Evolutionary conservation across 2,797 vertebrate genomes (phyloP).

Genomic region (Melanotaenia nigrans): DNA sequence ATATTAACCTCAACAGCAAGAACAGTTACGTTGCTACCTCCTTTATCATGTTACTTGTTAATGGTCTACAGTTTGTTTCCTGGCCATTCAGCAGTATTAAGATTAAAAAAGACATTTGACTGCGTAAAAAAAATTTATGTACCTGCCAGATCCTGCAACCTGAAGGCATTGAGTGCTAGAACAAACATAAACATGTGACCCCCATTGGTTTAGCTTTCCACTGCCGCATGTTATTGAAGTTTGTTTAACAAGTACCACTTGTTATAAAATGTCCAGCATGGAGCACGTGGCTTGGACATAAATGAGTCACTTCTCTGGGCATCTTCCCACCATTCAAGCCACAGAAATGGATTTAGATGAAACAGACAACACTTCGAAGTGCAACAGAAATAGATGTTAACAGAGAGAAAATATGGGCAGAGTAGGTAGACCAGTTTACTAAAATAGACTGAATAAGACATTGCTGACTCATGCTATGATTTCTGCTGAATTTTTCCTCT

Average conservation of each 20-base stretch:
- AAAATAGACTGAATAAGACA: conserved; percentile 57
- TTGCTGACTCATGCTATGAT: conserved; percentile 37
- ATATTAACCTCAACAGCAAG: not conserved
- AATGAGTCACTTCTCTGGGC: conserved; percentile 8
- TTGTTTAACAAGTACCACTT: not conserved
- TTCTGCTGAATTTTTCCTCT: conserved; percentile 8
- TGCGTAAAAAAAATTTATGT: too few species aligned
- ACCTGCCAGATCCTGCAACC: too few species aligned
- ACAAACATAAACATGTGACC: not conserved
- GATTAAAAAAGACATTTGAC: too few species aligned
- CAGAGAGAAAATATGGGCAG: conserved; percentile 26
- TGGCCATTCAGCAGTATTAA: too few species aligned
- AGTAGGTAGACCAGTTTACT: conserved; percentile 26
- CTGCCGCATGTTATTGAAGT: not conserved
- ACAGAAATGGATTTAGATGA: conserved; percentile 50
- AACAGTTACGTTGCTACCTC: not conserved
- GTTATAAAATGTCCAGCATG: not conserved
- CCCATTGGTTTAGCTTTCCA: too few species aligned
- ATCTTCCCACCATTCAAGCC: conserved; percentile 3
- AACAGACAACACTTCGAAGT: conserved; percentile 19
- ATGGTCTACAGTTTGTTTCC: too few species aligned
- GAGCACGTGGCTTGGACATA: not conserved
- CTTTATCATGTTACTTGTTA: not conserved
- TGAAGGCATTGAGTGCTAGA: not conserved
- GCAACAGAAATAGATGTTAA: conserved; percentile 31